phyloP scores from a whole-genome alignment of 2,888 invertebrate species.

The Ennomos erosarius region DNA sequence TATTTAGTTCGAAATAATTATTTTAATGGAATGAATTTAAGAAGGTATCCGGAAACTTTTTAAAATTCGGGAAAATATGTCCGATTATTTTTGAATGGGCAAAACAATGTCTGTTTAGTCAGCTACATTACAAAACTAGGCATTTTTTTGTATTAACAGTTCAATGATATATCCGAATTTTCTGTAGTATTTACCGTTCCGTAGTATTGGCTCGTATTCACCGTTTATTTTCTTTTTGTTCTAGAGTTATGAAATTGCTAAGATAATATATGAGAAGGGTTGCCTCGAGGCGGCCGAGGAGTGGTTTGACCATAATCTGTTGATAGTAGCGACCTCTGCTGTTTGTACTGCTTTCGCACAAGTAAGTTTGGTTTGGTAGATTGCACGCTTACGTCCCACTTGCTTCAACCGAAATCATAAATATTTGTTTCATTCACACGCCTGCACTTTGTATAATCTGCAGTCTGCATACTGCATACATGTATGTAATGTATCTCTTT shows the following conservation, averaged over 20 bases:
- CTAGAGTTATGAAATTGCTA: constrained; percentile 91
- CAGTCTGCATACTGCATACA: too few species aligned
- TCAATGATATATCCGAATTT: constrained; percentile 5
- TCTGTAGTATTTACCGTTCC: background rate
- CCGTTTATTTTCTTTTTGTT: constrained; percentile 72
- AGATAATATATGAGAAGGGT: constrained; percentile 96
- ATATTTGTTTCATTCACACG: too few species aligned
- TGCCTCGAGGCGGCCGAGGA: constrained; percentile 97
- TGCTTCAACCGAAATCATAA: too few species aligned
- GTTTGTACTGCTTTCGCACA: constrained; percentile 97
- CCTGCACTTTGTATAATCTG: too few species aligned
- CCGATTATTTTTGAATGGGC: too few species aligned
- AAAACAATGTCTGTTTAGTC: too few species aligned
- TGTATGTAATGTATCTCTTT: too few species aligned
- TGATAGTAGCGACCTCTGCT: constrained; percentile 95
- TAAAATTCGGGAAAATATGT: too few species aligned
- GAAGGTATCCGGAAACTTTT: too few species aligned
- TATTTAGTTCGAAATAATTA: too few species aligned
- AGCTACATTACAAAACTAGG: too few species aligned
- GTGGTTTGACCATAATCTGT: constrained; percentile 97
- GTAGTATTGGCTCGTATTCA: constrained; percentile 39
- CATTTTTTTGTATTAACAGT: background rate
- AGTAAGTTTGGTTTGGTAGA: constrained; percentile 87
- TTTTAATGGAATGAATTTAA: too few species aligned
- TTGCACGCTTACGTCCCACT: constrained; percentile 48